Base-by-base conservation (phyloP, 2,888 invertebrate species). In the Salticus scenicus region DNA sequence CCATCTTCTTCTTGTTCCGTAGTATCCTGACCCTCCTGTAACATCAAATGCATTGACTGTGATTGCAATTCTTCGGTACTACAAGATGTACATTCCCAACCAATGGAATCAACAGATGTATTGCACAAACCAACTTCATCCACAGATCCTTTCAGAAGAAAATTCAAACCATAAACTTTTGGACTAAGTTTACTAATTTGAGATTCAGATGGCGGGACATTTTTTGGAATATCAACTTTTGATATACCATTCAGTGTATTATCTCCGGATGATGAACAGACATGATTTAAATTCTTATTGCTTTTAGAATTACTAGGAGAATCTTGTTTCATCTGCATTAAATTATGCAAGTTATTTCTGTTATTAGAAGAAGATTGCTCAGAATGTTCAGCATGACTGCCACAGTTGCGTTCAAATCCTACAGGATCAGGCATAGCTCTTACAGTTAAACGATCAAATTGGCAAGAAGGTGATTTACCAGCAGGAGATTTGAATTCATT, bases 361-460 rank as follows among this genome's bases (percentile, higher is more conserved):
- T 91, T 88, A 83, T 90, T 91, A 51, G 91, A 90, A 82, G 89
- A 89, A 82, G 89, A 89, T 75, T 89, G 90, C 33, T 90, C 90
- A 20, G 90, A 72, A 30, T 89, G 89, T 77, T 91, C 90, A 51
- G 70, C 87, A 47, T 76, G 80, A n/a, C 80, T 81, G 28, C 51
- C 42, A 30, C 88, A 88, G 17, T 72, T 78, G 20, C 76, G 30
- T 27, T 82, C 73, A 67, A 88, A 80, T 24, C 87, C 82, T 24
- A 87, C 87, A 33, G 93, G 93, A 90, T 94, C 94, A 1, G 94
- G 94, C 93, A 94, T 94, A 1, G 94, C 94, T 73, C 94, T 92
- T 28, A 94, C 94, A 8, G 94, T 94, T 72, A 95, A 91, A 70
- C 94, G 91, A 71, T 90, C 90, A 28, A 88, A 85, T 27, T 88